A percentile compares a stretch with the other conserved stretches of the same genome.
phyloP scores from a whole-genome alignment of 2,888 invertebrate species.

The Anodontia alba region DNA sequence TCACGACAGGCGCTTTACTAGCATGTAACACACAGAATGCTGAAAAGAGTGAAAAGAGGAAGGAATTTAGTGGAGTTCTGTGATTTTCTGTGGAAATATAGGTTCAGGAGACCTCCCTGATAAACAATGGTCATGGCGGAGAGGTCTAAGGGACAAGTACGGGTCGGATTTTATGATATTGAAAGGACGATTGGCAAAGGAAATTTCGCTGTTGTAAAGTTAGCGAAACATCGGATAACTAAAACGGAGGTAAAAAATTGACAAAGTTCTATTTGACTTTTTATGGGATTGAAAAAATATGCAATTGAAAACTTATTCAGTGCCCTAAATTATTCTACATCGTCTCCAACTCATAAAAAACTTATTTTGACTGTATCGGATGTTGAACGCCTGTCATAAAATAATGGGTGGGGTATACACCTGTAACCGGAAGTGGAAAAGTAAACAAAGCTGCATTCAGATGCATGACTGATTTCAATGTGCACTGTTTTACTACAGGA shows the following conservation, averaged over 20 bases:
- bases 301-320: too few species aligned
- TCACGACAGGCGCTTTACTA: slow-evolving; percentile 50
- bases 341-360: too few species aligned
- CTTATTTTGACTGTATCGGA: too few species aligned
- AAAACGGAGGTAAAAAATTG: slow-evolving; percentile 95
- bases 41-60: slow-evolving; percentile 50
- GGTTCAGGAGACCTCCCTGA: slow-evolving; percentile 52
- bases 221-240: slow-evolving; percentile 98
- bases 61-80: slow-evolving; percentile 52
- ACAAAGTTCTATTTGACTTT: too few species aligned
- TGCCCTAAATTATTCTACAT: too few species aligned
- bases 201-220: slow-evolving; percentile 99
- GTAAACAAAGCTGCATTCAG: background rate
- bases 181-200: slow-evolving; percentile 99
- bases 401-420: background rate
- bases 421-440: slow-evolving; percentile 10
- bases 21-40: slow-evolving; percentile 53
- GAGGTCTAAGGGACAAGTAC: slow-evolving; percentile 74
- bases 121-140: slow-evolving; percentile 79
- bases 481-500: too few species aligned
- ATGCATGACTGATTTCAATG: background rate
- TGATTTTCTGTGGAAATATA: slow-evolving; percentile 57
- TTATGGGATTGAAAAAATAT: too few species aligned
- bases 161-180: slow-evolving; percentile 98
- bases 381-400: too few species aligned